phyloP scores from a whole-genome alignment of 2,888 invertebrate genomes.

The Drosophila neoperkinsi region DNA sequence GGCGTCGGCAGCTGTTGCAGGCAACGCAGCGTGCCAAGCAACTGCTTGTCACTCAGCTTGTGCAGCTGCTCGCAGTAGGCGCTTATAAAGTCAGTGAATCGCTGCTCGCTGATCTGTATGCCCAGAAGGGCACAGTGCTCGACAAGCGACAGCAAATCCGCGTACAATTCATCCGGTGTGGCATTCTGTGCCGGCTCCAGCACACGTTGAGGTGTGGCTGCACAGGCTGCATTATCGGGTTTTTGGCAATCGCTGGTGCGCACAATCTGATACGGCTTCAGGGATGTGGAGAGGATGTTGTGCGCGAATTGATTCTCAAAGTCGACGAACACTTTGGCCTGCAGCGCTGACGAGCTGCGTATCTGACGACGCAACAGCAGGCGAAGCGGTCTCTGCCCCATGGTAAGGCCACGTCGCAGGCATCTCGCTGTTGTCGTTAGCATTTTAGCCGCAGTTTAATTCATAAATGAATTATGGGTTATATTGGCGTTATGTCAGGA shows the following conservation, averaged over 20 bases:
- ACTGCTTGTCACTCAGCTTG: slow-evolving; percentile 87
- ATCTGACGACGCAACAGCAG: slow-evolving; percentile 39
- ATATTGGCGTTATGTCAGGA: slow-evolving; percentile 35
- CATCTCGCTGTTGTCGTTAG: slow-evolving; percentile 31
- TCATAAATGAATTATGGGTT: slow-evolving; percentile 14
- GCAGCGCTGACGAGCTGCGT: slow-evolving; percentile 23
- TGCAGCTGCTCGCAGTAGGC: slow-evolving; percentile 86
- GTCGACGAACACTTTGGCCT: slow-evolving; percentile 75
- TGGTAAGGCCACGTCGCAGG: slow-evolving; percentile 33
- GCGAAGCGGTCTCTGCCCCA: slow-evolving; percentile 7
- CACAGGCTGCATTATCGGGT: background rate
- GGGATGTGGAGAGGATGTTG: slow-evolving; percentile 69
- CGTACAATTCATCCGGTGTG: slow-evolving; percentile 52
- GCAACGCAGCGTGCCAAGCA: slow-evolving; percentile 86
- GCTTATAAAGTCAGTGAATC: slow-evolving; percentile 71
- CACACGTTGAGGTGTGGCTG: slow-evolving; percentile 27
- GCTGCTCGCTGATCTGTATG: slow-evolving; percentile 69
- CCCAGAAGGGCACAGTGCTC: slow-evolving; percentile 65
- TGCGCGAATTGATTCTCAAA: slow-evolving; percentile 83
- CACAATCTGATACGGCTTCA: slow-evolving; percentile 77
- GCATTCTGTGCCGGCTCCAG: slow-evolving; percentile 28
- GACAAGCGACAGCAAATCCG: slow-evolving; percentile 65
- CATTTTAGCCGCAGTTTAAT: slow-evolving; percentile 31
- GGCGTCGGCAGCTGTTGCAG: slow-evolving; percentile 87
- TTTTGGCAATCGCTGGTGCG: slow-evolving; percentile 19